phyloP scores from a whole-genome alignment of 92 coral and sea anemone species.

The Palythoa heliodiscus region DNA sequence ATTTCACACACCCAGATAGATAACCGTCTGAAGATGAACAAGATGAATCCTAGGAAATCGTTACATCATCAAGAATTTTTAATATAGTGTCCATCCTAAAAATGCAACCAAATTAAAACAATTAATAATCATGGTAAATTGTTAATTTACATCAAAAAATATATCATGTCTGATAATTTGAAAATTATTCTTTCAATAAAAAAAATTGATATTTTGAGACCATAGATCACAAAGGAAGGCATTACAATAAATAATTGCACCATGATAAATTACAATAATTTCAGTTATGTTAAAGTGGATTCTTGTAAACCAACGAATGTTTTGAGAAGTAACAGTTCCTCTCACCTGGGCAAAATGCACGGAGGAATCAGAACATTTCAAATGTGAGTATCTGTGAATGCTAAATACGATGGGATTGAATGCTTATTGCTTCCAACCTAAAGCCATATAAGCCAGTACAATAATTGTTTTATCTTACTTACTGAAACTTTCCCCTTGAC shows the following conservation, averaged over 20 bases:
- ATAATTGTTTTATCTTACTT: background rate
- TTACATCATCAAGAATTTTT: background rate
- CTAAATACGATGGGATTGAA: too few species aligned
- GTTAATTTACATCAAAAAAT: background rate
- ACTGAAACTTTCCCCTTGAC: background rate
- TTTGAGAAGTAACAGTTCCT: too few species aligned
- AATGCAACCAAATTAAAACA: background rate
- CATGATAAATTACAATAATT: too few species aligned
- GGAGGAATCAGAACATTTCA: too few species aligned
- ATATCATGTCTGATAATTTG: background rate
- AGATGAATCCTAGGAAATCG: background rate
- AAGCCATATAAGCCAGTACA: background rate
- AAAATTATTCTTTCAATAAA: background rate
- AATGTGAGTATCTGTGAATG: too few species aligned
- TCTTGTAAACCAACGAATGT: background rate
- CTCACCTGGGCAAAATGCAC: too few species aligned
- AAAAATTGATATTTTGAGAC: background rate
- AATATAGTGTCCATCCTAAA: background rate
- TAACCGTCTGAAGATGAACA: conserved; percentile 4
- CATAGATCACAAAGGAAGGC: background rate
- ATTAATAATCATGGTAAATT: background rate
- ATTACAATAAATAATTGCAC: background rate
- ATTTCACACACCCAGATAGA: background rate
- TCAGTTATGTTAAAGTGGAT: background rate
- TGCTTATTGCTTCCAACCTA: background rate